Percentiles rank a stretch among this genome's conserved stretches.
These are phyloP conservation scores for Acipenser oxyrinchus DNA, from an alignment of 2,797 vertebrate species.

Conservation along the genomic window DNA sequence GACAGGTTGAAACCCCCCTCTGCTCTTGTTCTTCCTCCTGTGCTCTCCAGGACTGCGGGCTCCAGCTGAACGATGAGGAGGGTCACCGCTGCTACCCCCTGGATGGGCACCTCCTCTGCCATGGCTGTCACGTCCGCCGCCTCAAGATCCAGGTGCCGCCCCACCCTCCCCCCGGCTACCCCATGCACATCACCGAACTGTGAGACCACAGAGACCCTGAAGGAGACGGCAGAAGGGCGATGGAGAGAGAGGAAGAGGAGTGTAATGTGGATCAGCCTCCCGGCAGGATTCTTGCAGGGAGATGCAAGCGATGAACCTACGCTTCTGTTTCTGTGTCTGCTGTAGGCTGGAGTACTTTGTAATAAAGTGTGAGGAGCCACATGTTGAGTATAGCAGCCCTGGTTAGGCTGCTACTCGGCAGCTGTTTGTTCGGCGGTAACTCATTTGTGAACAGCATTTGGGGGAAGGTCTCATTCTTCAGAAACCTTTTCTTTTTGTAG, in stretches of 20 bases:
- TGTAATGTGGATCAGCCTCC: too few relatives aligned
- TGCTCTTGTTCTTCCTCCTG: background rate
- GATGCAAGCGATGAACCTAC: too few relatives aligned
- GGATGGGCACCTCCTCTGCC: conserved; percentile 87
- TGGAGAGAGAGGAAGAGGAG: background rate
- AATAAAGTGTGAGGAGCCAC: too few relatives aligned
- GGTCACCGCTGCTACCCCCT: conserved; percentile 92
- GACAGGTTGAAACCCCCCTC: background rate
- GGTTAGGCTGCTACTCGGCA: too few relatives aligned
- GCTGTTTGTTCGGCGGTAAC: too few relatives aligned
- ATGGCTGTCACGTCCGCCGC: conserved; percentile 85
- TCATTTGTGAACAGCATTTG: too few relatives aligned
- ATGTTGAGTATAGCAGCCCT: too few relatives aligned
- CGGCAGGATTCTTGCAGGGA: too few relatives aligned
- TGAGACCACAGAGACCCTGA: conserved; percentile 42
- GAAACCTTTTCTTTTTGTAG: too few relatives aligned
- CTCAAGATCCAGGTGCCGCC: conserved; percentile 63
- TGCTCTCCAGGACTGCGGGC: conserved; percentile 74
- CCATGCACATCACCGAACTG: conserved; percentile 89
- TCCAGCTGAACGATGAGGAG: conserved; percentile 92
- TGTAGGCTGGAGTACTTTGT: too few relatives aligned
- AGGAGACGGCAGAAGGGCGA: background rate
- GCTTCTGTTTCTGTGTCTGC: too few relatives aligned
- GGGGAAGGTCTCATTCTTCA: too few relatives aligned
- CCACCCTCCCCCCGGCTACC: conserved; percentile 67